Conservation (phyloP, 2,797 vertebrate species). For the Oreochromis mossambicus region DNA sequence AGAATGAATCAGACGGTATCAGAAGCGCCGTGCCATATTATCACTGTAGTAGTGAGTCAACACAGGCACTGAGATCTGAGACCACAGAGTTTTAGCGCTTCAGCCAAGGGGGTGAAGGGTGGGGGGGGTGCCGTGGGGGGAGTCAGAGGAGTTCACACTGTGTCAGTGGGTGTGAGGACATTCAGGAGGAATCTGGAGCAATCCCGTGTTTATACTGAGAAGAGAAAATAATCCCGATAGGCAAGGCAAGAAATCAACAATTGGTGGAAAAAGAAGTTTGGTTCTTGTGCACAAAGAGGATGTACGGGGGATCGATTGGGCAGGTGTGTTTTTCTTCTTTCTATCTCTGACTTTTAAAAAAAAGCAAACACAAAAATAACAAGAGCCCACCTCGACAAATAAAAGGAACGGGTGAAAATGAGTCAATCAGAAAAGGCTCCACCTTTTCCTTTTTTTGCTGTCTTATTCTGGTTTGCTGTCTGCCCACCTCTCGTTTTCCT, state of each 20-base stretch:
- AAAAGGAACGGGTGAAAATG: constrained; percentile 26
- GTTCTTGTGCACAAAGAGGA: constrained; percentile 25
- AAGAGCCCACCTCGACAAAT: constrained; percentile 15
- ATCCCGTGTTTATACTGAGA: constrained; percentile 36
- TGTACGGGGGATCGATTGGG: constrained; percentile 20
- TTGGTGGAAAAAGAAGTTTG: constrained; percentile 25
- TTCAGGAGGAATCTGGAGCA: constrained; percentile 16
- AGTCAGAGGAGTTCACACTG: constrained; percentile 41
- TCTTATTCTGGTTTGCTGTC: constrained; percentile 27
- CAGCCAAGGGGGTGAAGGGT: not conserved
- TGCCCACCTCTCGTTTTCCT: constrained; percentile 33
- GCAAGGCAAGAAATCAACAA: constrained; percentile 32
- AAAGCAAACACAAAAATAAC: not conserved
- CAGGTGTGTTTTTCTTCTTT: constrained; percentile 24
- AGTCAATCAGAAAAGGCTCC: constrained; percentile 42
- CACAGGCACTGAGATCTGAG: constrained; percentile 49
- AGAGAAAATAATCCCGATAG: constrained; percentile 57
- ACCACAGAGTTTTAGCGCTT: constrained; percentile 46
- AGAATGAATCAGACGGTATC: constrained; percentile 75
- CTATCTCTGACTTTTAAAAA: not conserved
- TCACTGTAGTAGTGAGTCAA: constrained; percentile 57
- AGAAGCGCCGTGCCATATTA: constrained; percentile 63
- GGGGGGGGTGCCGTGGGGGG: not conserved
- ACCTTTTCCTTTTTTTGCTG: constrained; percentile 5
- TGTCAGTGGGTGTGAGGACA: constrained; percentile 29